phyloP scores from a whole-genome alignment of 92 coral and sea anemone genomes.

The Heliopora coerulea region DNA sequence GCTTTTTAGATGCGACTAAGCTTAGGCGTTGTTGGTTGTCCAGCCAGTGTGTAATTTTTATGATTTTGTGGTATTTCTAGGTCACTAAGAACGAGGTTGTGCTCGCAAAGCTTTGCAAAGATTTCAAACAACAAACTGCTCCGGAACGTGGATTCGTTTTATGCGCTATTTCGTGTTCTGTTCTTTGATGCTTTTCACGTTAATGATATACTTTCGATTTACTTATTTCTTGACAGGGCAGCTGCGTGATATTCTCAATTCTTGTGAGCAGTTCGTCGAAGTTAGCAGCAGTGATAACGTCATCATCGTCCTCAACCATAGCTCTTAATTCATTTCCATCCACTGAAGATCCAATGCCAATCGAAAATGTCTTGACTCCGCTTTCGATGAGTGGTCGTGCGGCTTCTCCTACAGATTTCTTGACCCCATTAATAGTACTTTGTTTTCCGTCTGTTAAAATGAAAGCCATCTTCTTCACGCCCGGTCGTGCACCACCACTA shows the following conservation, averaged over 20 bases:
- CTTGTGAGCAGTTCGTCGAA: constrained; percentile 65
- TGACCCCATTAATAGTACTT: constrained; percentile 49
- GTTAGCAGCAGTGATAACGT: constrained; percentile 54
- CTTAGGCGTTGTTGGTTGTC: too few species aligned
- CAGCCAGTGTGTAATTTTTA: too few species aligned
- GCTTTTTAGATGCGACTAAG: too few species aligned
- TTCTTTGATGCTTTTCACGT: too few species aligned
- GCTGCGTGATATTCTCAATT: constrained; percentile 51
- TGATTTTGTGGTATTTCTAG: too few species aligned
- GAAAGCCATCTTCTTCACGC: constrained; percentile 59
- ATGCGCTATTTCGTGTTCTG: too few species aligned
- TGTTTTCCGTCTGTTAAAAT: constrained; percentile 71
- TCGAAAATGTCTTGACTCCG: constrained; percentile 62
- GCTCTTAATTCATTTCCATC: constrained; percentile 54
- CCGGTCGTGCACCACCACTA: constrained; percentile 45
- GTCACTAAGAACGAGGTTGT: too few species aligned
- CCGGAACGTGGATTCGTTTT: too few species aligned
- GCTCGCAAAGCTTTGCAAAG: too few species aligned
- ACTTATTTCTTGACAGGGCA: constrained; percentile 40
- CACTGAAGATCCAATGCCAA: constrained; percentile 58
- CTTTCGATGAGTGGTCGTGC: constrained; percentile 56
- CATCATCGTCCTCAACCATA: constrained; percentile 64
- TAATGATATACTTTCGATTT: constrained; percentile 6
- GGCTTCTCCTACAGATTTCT: constrained; percentile 51
- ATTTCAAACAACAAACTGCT: too few species aligned